These are phyloP conservation scores for Oxyteleia sp. DNA, from an alignment of 2,888 invertebrate genomes.

Conservation along the genomic window DNA sequence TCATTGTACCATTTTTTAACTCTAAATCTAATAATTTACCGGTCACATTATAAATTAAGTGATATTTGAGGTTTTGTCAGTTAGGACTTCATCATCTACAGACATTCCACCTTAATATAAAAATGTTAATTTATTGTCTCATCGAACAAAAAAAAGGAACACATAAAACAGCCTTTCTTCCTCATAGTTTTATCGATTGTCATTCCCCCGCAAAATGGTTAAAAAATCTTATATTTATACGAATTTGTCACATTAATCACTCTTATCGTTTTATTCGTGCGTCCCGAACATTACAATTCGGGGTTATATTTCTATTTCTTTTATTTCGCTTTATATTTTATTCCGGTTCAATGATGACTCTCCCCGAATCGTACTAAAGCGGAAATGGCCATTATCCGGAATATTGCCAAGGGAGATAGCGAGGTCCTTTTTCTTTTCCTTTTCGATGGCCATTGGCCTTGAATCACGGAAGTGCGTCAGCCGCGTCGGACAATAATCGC, in stretches of 20 bases:
- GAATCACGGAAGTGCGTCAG: constrained; percentile 80
- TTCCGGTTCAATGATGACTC: constrained; percentile 60
- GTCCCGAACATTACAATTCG: constrained; percentile 26
- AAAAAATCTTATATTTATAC: constrained; percentile 14
- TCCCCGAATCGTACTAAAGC: constrained; percentile 55
- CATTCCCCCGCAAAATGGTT: background rate
- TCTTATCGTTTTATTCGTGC: constrained; percentile 37
- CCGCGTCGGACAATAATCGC: constrained; percentile 39
- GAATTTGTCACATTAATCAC: constrained; percentile 41
- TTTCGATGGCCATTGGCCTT: constrained; percentile 76
- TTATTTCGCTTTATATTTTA: constrained; percentile 49
- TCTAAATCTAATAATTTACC: too few species aligned
- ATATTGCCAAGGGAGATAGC: constrained; percentile 63
- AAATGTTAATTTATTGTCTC: too few species aligned
- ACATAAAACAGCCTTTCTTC: too few species aligned
- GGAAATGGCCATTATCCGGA: constrained; percentile 67
- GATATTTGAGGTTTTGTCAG: too few species aligned
- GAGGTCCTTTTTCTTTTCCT: constrained; percentile 53
- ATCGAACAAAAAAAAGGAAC: too few species aligned
- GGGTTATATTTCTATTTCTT: constrained; percentile 43
- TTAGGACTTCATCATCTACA: too few species aligned
- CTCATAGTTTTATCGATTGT: too few species aligned
- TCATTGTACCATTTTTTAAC: too few species aligned
- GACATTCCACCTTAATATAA: too few species aligned
- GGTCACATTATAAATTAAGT: too few species aligned